Evolutionary conservation across 2,797 vertebrate genomes (phyloP).

Genomic region (Phataginus tetradactyla): DNA sequence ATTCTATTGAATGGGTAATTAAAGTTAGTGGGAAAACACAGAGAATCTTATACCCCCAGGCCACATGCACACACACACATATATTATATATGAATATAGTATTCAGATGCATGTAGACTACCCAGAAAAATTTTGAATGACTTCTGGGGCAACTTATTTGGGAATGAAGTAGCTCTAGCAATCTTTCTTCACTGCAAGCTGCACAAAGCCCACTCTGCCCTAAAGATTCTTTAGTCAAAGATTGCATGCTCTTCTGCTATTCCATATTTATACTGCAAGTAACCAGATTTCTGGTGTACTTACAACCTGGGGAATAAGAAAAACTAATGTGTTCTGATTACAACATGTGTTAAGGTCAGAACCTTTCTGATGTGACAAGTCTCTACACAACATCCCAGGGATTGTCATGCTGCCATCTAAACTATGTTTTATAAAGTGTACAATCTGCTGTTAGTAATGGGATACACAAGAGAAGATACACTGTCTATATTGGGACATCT

Average conservation of each 20-base stretch:
- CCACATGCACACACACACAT: fast-evolving
- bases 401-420: background rate
- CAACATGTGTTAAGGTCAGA: background rate
- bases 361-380: background rate
- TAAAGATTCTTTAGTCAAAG: background rate
- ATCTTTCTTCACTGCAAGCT: background rate
- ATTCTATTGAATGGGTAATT: background rate
- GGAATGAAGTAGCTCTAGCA: background rate
- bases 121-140: background rate
- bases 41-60: background rate
- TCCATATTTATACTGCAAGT: background rate
- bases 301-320: background rate
- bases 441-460: background rate
- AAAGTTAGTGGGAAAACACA: background rate
- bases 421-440: background rate
- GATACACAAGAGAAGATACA: background rate
- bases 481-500: background rate
- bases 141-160: background rate
- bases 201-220: background rate
- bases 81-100: no score
- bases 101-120: background rate
- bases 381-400: background rate
- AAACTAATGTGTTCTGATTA: background rate
- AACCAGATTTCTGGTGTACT: background rate
- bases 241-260: background rate